Evolutionary conservation across 2,888 invertebrate genomes (phyloP).

Genomic region (Epinotia nisella): DNA sequence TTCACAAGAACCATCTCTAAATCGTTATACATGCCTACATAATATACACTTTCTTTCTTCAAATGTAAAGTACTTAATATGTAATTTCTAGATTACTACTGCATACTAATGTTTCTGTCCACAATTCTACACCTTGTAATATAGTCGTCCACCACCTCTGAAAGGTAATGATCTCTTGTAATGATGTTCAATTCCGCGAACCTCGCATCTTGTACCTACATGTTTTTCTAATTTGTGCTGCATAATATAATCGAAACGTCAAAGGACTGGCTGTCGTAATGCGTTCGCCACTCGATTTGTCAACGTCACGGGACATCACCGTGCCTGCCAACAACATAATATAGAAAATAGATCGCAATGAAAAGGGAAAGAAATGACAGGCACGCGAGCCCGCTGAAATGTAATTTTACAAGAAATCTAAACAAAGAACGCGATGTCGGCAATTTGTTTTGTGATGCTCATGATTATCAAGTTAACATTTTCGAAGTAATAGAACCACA

Average conservation of each 20-base stretch:
- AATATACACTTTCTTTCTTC: too few relatives aligned
- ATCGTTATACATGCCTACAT: not conserved
- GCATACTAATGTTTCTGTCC: not conserved
- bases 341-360: constrained; percentile 43
- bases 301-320: constrained; percentile 72
- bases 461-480: not conserved
- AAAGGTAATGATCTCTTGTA: constrained; percentile 33
- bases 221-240: constrained; percentile 41
- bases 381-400: constrained; percentile 37
- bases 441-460: not conserved
- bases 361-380: constrained; percentile 40
- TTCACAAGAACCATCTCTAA: not conserved
- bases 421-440: not conserved
- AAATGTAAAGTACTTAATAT: not conserved
- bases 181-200: constrained; percentile 38
- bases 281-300: constrained; percentile 72
- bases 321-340: constrained; percentile 63
- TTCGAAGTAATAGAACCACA: not conserved
- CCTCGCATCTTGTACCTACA: constrained; percentile 19
- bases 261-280: constrained; percentile 64
- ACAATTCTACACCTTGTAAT: not conserved
- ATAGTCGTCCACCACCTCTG: not conserved
- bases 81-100: not conserved
- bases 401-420: constrained; percentile 30
- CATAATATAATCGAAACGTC: constrained; percentile 52